Conservation (phyloP, 2,888 invertebrate species). For the Tholera decimalis region DNA sequence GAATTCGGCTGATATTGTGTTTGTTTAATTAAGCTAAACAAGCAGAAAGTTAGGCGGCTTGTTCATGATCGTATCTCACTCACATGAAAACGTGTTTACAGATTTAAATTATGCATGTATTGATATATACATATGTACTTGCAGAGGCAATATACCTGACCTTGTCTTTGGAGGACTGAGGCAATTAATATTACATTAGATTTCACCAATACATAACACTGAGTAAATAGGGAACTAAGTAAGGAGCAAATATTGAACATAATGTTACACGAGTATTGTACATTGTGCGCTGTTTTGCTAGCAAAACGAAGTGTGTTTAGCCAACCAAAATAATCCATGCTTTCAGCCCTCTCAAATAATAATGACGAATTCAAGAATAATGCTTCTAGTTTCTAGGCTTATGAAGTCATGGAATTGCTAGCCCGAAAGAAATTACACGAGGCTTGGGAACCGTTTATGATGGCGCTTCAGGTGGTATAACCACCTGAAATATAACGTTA, state of each 20-base stretch:
- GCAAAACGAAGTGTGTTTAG: too few species aligned
- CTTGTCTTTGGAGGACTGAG: conserved; percentile 26
- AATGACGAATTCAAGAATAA: too few species aligned
- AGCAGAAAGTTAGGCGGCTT: conserved; percentile 11
- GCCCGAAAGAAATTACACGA: too few species aligned
- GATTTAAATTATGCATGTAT: conserved; percentile 5
- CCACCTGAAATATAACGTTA: too few species aligned
- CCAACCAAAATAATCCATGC: too few species aligned
- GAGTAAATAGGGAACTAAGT: conserved; percentile 16
- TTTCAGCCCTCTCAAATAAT: too few species aligned
- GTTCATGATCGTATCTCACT: conserved; percentile 6
- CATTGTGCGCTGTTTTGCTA: too few species aligned
- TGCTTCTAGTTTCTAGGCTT: too few species aligned
- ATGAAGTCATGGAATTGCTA: too few species aligned
- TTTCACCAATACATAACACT: conserved; percentile 32
- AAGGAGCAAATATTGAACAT: conserved; percentile 15
- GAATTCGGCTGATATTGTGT: background rate
- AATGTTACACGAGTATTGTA: too few species aligned
- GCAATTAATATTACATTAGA: conserved; percentile 33
- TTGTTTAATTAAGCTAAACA: conserved; percentile 9
- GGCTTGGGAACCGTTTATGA: background rate
- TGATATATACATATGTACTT: too few species aligned
- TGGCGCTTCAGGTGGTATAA: background rate
- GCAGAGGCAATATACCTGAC: conserved; percentile 6
- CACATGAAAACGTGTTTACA: conserved; percentile 20